Base-by-base conservation (phyloP, 1,140 invertebrate species). In the Dendrolimus kikuchii region DNA sequence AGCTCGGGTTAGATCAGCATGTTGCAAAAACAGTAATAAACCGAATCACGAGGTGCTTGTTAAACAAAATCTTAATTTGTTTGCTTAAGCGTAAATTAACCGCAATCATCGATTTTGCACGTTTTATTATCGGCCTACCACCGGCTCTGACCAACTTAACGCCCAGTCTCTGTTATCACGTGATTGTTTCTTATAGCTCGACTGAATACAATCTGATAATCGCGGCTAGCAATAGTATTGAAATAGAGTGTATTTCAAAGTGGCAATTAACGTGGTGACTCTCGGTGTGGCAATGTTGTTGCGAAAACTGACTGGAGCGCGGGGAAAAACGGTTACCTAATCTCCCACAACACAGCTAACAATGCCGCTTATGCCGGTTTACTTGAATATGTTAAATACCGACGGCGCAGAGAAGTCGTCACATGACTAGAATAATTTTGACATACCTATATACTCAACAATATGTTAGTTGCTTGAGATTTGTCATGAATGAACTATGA, bases 301-400 rank as follows among this genome's bases (percentile, higher is more conserved):
- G 73, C 73, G 69, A 81, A 80, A 80, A 77, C 63, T 51, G 45
- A 59, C 53, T 45, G 44, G 61, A 53, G 71, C 58, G 49, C 61
- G 65, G 60, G 71, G 70, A 68, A 78, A 75, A 67, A 71, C 63
- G 67, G 64, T 79, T 81, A 75, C 73, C 62, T 74, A 72, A 77
- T 60, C 54, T 44, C 49, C 51, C 41, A 69, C 68, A 74, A 67
- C 67, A 56, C 57, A 23, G 5, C 9, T 49, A 39, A 69, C 68
- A 74, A 67, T 69, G 58, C 57, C 40, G 5, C 9, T 49, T 48
- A 48, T 7, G 47, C 38, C 40, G n/a, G 43, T 45, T 9, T n/a
- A 5, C 5, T 45, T 45, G 23, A 23, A 23, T 23, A 23, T 23
- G 23, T 23, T 23, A 23, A n/a, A 2, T 23, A 23, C 23, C 23